A percentile compares a stretch with the other conserved stretches of the same genome.
phyloP scores from a whole-genome alignment of 2,888 invertebrate genomes.

The Luperina nickerlii region DNA sequence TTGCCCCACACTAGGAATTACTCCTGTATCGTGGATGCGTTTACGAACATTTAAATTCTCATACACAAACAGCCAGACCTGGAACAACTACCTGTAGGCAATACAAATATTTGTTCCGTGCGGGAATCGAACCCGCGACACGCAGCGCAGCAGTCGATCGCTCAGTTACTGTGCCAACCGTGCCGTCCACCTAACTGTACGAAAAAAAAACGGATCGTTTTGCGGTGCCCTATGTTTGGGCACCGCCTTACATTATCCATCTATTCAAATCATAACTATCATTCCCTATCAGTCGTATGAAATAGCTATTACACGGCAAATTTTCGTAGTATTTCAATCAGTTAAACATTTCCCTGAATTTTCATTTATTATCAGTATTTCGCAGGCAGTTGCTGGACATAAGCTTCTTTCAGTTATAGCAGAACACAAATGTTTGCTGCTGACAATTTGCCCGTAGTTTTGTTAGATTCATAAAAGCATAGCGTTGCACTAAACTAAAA shows the following conservation, averaged over 20 bases:
- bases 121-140: too few species aligned
- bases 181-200: neutral
- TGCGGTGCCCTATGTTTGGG: neutral
- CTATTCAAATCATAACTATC: neutral
- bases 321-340: neutral
- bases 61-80: too few species aligned
- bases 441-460: conserved; percentile 23
- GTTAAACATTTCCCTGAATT: neutral
- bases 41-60: too few species aligned
- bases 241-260: neutral
- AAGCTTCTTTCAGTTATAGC: neutral
- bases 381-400: neutral
- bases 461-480: conserved; percentile 36
- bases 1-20: too few species aligned
- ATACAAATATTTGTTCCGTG: too few species aligned
- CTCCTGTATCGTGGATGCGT: too few species aligned
- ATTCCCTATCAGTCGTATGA: neutral
- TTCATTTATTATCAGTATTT: neutral
- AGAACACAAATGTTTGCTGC: conserved; percentile 1
- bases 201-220: neutral
- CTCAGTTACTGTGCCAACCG: too few species aligned
- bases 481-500: conserved; percentile 22
- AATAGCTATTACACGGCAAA: neutral
- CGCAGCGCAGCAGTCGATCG: too few species aligned
- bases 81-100: too few species aligned